Base-by-base conservation (phyloP, 2,888 invertebrate genomes). In the Erpobdella octoculata region DNA sequence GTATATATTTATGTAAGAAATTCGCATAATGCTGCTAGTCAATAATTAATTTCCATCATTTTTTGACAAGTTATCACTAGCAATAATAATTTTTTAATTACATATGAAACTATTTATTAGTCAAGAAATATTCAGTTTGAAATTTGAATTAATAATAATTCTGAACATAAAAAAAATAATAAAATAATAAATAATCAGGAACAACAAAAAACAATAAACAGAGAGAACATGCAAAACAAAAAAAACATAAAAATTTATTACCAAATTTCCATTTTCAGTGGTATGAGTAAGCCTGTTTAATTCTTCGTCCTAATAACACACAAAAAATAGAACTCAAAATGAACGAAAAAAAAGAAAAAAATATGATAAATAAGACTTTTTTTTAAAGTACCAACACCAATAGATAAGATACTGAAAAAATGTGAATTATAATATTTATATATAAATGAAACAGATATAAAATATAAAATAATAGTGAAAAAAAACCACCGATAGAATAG, bases 281-380 rank as follows among this genome's bases (percentile, higher is more conserved):
- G 53, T 25, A 53, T 53, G 53, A 25, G 53, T 53, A 53, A 53
- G 53, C 53, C 53, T 53, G 53, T 53, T 53, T 53, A 53, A 25
- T 28, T 53, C 53, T 53, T 53, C 53, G 8, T 53, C 31, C 33
- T 35, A 18, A 46, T 46, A 18, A 62, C 15, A 35, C 62, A 33
- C 28, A n/a, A 31, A 68, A 35, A 68, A 46, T 48, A 68, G 15
- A 41, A 15, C 6, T 21, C 41, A 68, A 68, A 28, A 4, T 31
- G 15, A 21, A 53, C 36, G 21, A 31, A 48, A 31, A 12, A 21
- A 53, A 28, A 41, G 25, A 48, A 33, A 21, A 12, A 33, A 21
- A 1, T 35, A 0, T 28, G 53, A n/a, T 33, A n/a, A n/a, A 15
- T 64, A n/a, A n/a, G n/a, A n/a, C n/a, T n/a, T n/a, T n/a, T n/a